phyloP scores from a whole-genome alignment of 2,113 vertebrate genomes.

The Embiotoca jacksoni region DNA sequence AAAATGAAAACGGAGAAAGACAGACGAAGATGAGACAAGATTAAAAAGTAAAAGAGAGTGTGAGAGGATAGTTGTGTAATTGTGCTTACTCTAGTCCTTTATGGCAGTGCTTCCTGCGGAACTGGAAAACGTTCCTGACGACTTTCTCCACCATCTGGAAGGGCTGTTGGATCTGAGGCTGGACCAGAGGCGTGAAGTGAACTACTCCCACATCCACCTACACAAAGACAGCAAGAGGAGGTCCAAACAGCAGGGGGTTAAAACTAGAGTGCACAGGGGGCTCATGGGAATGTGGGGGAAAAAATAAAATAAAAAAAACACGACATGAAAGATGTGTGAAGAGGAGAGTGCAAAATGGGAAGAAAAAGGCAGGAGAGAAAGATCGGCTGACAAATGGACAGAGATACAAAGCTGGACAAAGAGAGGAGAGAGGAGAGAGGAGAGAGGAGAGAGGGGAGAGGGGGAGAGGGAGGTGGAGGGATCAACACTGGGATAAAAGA shows the following conservation, averaged over 20 bases:
- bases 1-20: conserved; percentile 58
- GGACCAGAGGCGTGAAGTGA: conserved; percentile 90
- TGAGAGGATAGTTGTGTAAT: background rate
- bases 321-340: conserved; percentile 11
- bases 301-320: background rate
- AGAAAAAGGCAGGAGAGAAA: conserved; percentile 29
- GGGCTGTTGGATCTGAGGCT: conserved; percentile 92
- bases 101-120: conserved; percentile 92
- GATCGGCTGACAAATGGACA: conserved; percentile 43
- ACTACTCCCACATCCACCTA: conserved; percentile 96
- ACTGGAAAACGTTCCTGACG: conserved; percentile 91
- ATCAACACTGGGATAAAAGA: conserved; percentile 57
- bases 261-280: conserved; percentile 7
- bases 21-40: conserved; percentile 49
- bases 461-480: conserved; percentile 6
- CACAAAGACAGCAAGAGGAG: conserved; percentile 22
- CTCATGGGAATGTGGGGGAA: conserved; percentile 17
- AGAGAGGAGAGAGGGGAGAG: conserved; percentile 10
- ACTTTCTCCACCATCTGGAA: conserved; percentile 95
- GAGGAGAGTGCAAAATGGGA: conserved; percentile 28
- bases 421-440: conserved; percentile 39
- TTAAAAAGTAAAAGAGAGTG: conserved; percentile 30
- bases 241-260: conserved; percentile 28
- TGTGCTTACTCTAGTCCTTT: conserved; percentile 90
- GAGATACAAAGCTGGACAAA: conserved; percentile 38